These are phyloP conservation scores for Spodoptera frugiperda DNA, from an alignment of 1,140 invertebrate species.

Conservation along the genomic window DNA sequence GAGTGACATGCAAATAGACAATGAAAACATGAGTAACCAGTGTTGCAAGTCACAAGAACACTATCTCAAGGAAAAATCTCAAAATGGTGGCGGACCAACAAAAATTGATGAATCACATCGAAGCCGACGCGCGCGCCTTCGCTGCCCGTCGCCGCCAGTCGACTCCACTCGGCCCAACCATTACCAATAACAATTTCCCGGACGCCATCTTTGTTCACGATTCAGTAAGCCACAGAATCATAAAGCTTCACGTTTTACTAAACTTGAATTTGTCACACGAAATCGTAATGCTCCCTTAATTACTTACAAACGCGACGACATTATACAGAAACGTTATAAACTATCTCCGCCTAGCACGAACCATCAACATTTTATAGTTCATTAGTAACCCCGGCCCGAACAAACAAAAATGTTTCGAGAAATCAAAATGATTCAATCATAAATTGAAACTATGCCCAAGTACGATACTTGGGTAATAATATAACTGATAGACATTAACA, in stretches of 20 bases:
- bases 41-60: conserved; percentile 55
- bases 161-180: conserved; percentile 52
- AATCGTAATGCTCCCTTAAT: conserved; percentile 4
- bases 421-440: conserved; percentile 38
- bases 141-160: background rate
- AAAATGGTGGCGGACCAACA: conserved; percentile 55
- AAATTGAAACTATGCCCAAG: conserved; percentile 36
- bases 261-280: conserved; percentile 23
- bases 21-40: conserved; percentile 53
- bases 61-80: conserved; percentile 55
- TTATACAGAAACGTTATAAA: conserved; percentile 9
- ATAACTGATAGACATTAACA: conserved; percentile 51
- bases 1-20: conserved; percentile 53
- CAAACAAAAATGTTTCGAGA: conserved; percentile 26
- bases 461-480: conserved; percentile 47
- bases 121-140: conserved; percentile 43
- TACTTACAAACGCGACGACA: conserved; percentile 7
- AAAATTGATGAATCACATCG: conserved; percentile 66
- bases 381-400: conserved; percentile 1
- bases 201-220: conserved; percentile 70
- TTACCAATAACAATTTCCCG: conserved; percentile 70
- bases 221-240: conserved; percentile 60
- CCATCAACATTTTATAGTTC: conserved; percentile 20
- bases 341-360: background rate
- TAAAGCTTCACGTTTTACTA: conserved; percentile 39